A percentile compares a stretch with the other conserved stretches of the same genome.
These are phyloP conservation scores for Pimephales promelas DNA, from an alignment of 2,113 vertebrate genomes.

Conservation along the genomic window DNA sequence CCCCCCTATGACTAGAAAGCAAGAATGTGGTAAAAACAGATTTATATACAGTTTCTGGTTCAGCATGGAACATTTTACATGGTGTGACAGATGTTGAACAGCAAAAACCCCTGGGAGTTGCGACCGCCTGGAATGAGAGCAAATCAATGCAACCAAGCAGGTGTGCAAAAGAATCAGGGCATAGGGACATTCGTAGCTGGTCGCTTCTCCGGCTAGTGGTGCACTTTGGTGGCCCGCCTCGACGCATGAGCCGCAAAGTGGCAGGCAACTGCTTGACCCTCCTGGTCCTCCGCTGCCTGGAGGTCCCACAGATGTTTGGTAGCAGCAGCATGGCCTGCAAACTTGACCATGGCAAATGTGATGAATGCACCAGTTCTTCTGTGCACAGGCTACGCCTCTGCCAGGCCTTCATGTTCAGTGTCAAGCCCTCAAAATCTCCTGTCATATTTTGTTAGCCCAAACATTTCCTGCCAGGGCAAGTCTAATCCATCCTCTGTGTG, in stretches of 20 bases:
- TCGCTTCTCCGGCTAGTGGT: conserved; percentile 64
- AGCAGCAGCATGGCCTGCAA: conserved; percentile 30
- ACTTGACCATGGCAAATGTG: conserved; percentile 66
- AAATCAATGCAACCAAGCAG: conserved; percentile 75
- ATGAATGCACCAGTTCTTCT: conserved; percentile 65
- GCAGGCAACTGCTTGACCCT: conserved; percentile 73
- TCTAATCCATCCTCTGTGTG: conserved; percentile 62
- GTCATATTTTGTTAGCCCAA: conserved; percentile 73
- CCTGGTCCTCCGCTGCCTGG: conserved; percentile 65
- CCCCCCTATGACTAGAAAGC: conserved; percentile 5
- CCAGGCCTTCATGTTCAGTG: conserved; percentile 65
- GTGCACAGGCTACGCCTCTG: conserved; percentile 54
- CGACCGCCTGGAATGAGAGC: conserved; percentile 68
- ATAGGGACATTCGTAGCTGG: conserved; percentile 65
- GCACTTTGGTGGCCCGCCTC: conserved; percentile 63
- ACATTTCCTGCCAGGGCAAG: conserved; percentile 66
- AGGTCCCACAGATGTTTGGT: conserved; percentile 72
- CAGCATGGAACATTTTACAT: conserved; percentile 46
- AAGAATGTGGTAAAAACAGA: conserved; percentile 31
- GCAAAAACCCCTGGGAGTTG: conserved; percentile 67
- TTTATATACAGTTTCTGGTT: conserved; percentile 45
- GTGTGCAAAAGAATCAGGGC: conserved; percentile 70
- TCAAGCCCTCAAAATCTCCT: conserved; percentile 69
- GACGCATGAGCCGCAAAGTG: conserved; percentile 62
- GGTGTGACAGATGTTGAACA: conserved; percentile 75